Conservation (phyloP, 2,113 vertebrate genomes). For the Accipiter cooperii region DNA sequence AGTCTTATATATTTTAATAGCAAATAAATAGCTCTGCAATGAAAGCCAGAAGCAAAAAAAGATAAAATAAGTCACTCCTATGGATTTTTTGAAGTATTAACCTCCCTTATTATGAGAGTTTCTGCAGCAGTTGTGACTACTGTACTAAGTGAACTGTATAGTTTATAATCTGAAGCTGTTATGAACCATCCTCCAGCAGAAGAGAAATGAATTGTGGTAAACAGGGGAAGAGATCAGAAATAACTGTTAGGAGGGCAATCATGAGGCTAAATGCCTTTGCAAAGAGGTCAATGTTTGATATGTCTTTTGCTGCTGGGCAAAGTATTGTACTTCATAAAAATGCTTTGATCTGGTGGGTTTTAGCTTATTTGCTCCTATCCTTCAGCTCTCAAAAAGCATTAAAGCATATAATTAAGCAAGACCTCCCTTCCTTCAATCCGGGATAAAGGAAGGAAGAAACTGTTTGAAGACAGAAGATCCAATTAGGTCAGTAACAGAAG, state of each 20-base stretch:
- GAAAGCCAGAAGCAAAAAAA: neutral
- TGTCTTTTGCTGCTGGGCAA: neutral
- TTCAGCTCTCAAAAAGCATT: neutral
- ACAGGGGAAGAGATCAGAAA: slow-evolving; percentile 7
- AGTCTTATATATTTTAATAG: slow-evolving; percentile 36
- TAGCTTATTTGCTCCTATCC: neutral
- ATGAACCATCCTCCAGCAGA: neutral
- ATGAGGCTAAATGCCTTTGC: neutral
- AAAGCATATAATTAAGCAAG: neutral
- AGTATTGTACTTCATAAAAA: neutral
- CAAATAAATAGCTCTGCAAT: neutral
- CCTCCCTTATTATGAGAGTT: neutral
- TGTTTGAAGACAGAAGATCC: neutral
- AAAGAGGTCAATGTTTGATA: neutral
- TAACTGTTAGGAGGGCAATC: neutral
- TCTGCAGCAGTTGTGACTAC: neutral
- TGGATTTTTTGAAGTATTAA: neutral
- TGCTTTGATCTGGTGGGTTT: neutral
- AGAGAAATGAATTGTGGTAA: neutral
- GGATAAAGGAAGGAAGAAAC: neutral
- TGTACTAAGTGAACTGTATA: neutral
- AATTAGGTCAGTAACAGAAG: neutral
- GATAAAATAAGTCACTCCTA: neutral
- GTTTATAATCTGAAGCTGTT: neutral
- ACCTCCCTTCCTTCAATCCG: neutral